phyloP scores from a whole-genome alignment of 2,888 invertebrate genomes.

The Hedychridium roseum region DNA sequence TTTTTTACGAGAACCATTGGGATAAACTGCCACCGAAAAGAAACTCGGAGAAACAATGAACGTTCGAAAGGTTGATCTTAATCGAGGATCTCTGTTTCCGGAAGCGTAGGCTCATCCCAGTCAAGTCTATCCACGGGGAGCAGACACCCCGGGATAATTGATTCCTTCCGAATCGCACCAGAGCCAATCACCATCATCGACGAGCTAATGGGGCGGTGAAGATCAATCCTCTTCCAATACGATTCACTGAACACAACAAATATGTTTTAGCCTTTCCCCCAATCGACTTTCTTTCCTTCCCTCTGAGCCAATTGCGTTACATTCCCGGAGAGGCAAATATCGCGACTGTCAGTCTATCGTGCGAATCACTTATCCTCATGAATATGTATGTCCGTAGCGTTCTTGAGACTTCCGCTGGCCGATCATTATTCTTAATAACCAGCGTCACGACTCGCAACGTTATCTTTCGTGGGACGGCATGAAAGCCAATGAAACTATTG shows the following conservation, averaged over 20 bases:
- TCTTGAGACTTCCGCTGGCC: conserved; percentile 39
- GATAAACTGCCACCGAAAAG: no score
- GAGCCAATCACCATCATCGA: conserved; percentile 36
- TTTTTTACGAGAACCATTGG: no score
- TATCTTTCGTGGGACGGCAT: conserved; percentile 22
- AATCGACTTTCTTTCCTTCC: no score
- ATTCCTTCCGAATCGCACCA: conserved; percentile 31
- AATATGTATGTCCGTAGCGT: conserved; percentile 47
- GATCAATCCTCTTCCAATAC: background rate
- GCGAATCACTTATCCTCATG: conserved; percentile 54
- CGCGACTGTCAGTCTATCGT: conserved; percentile 40
- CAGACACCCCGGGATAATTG: conserved; percentile 28
- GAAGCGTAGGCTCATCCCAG: conserved; percentile 2
- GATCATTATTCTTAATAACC: conserved; percentile 55
- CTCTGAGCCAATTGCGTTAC: no score
- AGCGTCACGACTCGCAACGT: conserved; percentile 36
- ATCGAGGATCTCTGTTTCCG: background rate
- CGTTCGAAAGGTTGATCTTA: no score
- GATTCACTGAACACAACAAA: no score
- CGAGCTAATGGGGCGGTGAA: conserved; percentile 28
- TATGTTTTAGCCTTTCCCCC: no score
- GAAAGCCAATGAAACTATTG: conserved; percentile 18
- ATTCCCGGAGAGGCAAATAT: no score
- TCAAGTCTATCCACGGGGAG: no score
- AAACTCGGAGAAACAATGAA: no score